Percentiles rank a stretch among this genome's conserved stretches.
Conservation (phyloP, 2,797 vertebrate species). For the Macropodus opercularis region DNA sequence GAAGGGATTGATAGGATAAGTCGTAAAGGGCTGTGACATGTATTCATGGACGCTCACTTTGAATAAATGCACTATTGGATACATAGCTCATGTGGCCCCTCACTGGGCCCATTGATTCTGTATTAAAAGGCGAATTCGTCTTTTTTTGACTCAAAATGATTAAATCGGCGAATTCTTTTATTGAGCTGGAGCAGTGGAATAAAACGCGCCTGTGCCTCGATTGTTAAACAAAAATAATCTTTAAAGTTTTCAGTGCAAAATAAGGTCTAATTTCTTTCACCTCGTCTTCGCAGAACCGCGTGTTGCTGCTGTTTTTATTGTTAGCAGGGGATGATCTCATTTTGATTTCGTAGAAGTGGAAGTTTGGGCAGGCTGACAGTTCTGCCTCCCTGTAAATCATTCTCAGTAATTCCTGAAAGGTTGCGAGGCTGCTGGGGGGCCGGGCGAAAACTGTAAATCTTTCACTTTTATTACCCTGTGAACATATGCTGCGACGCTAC, state of each 20-base stretch:
- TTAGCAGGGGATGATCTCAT: constrained; percentile 52
- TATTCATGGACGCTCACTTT: constrained; percentile 59
- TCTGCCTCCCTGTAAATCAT: constrained; percentile 95
- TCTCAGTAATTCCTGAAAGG: constrained; percentile 98
- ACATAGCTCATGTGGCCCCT: constrained; percentile 47
- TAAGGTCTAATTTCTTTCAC: constrained; percentile 14
- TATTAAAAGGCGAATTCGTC: constrained; percentile 46
- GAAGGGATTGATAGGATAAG: constrained; percentile 38
- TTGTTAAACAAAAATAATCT: neutral
- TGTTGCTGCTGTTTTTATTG: constrained; percentile 44
- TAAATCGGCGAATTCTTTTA: neutral
- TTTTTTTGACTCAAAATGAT: neutral
- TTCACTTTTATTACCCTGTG: constrained; percentile 99
- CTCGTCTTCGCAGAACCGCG: neutral
- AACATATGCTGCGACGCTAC: constrained; percentile 96
- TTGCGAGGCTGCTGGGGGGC: constrained; percentile 94
- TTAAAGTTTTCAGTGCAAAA: neutral
- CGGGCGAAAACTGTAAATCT: constrained; percentile 99
- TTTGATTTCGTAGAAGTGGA: constrained; percentile 69
- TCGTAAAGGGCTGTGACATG: constrained; percentile 48
- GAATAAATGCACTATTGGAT: constrained; percentile 62
- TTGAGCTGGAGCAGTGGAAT: neutral
- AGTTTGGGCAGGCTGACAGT: constrained; percentile 78
- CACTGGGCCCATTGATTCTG: constrained; percentile 58
- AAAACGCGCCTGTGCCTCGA: neutral